These are phyloP conservation scores for Cataglyphis albicans DNA, from an alignment of 2,888 invertebrate species.

Conservation along the genomic window DNA sequence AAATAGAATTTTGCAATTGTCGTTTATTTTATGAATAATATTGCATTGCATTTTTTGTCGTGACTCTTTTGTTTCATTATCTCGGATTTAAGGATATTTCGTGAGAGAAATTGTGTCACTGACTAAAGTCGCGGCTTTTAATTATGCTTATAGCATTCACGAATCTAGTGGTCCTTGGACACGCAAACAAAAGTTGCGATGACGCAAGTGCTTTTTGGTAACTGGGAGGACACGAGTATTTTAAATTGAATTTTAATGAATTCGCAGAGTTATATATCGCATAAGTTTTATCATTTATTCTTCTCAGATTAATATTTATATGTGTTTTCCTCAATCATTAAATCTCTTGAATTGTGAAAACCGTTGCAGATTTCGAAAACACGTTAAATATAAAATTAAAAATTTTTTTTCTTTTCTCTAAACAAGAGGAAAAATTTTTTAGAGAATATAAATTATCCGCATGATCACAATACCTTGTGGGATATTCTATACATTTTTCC, in stretches of 20 bases:
- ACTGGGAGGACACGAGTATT: neutral
- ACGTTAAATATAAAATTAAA: neutral
- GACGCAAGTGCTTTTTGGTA: constrained; percentile 3
- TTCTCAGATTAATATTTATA: neutral
- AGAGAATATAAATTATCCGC: neutral
- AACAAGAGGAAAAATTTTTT: neutral
- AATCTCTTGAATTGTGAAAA: neutral
- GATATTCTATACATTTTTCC: neutral
- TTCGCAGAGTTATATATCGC: neutral
- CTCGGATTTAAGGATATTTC: too few species aligned
- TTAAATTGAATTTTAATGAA: neutral
- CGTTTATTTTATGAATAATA: neutral
- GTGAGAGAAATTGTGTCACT: constrained; percentile 13
- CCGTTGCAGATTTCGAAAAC: neutral
- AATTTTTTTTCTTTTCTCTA: too few species aligned
- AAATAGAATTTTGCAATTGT: neutral
- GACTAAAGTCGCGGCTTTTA: constrained; percentile 19
- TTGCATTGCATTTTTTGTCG: neutral
- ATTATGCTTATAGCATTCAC: neutral
- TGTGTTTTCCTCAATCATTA: neutral
- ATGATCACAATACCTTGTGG: neutral
- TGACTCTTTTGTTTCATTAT: neutral
- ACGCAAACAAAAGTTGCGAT: neutral
- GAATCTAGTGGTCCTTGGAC: constrained; percentile 9
- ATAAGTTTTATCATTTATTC: neutral